Percentiles rank a stretch among this genome's conserved stretches.
Evolutionary conservation across 2,888 invertebrate species (phyloP).

Genomic region (Lasioglossum calceatum): DNA sequence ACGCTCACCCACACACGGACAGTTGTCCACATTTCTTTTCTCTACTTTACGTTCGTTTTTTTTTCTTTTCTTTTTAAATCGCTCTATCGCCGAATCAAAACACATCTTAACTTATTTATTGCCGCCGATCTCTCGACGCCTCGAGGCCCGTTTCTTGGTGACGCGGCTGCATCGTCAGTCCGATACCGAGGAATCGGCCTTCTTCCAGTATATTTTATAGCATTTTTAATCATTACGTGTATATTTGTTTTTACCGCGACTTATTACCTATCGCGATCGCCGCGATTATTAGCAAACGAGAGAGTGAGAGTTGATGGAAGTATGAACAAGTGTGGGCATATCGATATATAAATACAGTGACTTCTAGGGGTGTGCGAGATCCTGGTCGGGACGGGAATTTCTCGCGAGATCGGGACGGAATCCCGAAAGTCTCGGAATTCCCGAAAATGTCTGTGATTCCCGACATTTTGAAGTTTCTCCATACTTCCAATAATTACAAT

Average conservation of each 20-base stretch:
- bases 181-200: constrained; percentile 36
- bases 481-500: no score
- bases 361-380: no score
- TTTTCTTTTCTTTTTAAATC: constrained; percentile 33
- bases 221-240: constrained; percentile 68
- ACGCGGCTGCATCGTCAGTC: background rate
- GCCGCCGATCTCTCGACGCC: constrained; percentile 50
- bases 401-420: no score
- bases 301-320: background rate
- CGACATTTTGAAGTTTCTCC: no score
- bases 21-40: constrained; percentile 38
- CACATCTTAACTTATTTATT: constrained; percentile 78
- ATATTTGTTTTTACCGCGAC: constrained; percentile 63
- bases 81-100: constrained; percentile 74
- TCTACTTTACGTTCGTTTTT: constrained; percentile 3
- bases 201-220: constrained; percentile 62
- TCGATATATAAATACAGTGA: background rate
- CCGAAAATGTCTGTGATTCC: no score
- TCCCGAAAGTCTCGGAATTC: no score
- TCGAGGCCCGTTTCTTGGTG: constrained; percentile 8
- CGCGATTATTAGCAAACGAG: constrained; percentile 14
- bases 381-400: no score
- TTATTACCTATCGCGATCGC: constrained; percentile 7
- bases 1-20: background rate
- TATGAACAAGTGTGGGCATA: constrained; percentile 1